These are phyloP conservation scores for Papilio xuthus DNA, from an alignment of 1,140 invertebrate species.

Conservation along the genomic window DNA sequence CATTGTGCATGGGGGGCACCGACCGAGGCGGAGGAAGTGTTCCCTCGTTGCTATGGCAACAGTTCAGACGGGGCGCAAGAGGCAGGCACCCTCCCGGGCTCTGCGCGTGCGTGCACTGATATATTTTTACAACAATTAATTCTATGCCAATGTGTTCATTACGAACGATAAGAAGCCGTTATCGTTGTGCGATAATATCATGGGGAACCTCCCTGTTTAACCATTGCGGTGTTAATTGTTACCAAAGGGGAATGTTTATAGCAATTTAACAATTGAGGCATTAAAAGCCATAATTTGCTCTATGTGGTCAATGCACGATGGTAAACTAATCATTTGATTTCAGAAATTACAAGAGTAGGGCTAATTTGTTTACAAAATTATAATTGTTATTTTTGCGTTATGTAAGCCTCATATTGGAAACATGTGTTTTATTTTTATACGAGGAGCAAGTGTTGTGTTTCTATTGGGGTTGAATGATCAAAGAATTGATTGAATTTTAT, in stretches of 20 bases:
- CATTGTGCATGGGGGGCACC: constrained; percentile 72
- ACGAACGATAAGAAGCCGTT: constrained; percentile 60
- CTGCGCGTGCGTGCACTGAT: constrained; percentile 57
- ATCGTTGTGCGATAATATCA: constrained; percentile 43
- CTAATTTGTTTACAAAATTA: neutral
- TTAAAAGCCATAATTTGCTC: neutral
- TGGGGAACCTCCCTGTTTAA: constrained; percentile 42
- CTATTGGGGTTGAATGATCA: constrained; percentile 51
- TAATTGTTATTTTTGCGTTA: neutral
- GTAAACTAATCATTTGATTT: neutral
- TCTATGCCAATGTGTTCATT: constrained; percentile 65
- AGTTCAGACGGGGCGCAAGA: constrained; percentile 61
- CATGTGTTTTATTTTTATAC: constrained; percentile 11
- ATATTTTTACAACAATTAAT: constrained; percentile 71
- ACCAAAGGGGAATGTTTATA: constrained; percentile 23
- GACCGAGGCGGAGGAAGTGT: constrained; percentile 69
- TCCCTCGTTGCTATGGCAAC: constrained; percentile 76
- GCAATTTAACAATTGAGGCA: neutral
- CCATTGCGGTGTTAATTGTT: constrained; percentile 37
- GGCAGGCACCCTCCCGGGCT: constrained; percentile 44
- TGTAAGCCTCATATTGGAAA: neutral
- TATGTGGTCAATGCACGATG: neutral
- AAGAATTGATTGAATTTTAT: constrained; percentile 66
- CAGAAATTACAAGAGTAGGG: neutral
- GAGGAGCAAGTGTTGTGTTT: constrained; percentile 13